Conservation (phyloP, 2,888 invertebrate species). For the Calameuta idolon region DNA sequence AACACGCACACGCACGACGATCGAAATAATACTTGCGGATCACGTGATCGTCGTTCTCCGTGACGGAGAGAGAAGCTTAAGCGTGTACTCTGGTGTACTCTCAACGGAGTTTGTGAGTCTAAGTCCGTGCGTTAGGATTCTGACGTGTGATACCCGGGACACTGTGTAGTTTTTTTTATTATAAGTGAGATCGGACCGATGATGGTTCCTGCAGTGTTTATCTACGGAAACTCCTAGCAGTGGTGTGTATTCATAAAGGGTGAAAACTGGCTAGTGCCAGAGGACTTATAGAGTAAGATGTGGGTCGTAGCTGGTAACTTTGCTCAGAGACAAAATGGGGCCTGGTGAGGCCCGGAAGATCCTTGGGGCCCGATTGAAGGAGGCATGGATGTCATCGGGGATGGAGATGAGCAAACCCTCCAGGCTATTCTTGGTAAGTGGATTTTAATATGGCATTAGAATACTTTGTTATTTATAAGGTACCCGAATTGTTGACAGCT, state of each 20-base stretch:
- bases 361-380: constrained; percentile 54
- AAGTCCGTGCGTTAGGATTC: background rate
- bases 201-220: constrained; percentile 5
- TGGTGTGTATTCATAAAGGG: constrained; percentile 1
- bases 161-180: background rate
- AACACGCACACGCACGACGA: constrained; percentile 18
- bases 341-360: constrained; percentile 58
- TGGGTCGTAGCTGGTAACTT: constrained; percentile 30
- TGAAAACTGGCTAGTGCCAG: background rate
- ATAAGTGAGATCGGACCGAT: background rate
- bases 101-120: constrained; percentile 1
- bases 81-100: background rate
- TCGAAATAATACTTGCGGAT: constrained; percentile 17
- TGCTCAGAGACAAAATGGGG: constrained; percentile 57
- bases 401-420: constrained; percentile 66
- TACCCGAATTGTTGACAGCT: background rate
- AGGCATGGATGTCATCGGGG: constrained; percentile 66
- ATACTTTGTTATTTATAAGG: background rate
- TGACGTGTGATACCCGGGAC: background rate
- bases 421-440: constrained; percentile 66
- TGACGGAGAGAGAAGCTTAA: background rate
- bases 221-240: background rate
- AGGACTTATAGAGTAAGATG: constrained; percentile 23
- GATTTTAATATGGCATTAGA: background rate
- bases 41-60: constrained; percentile 10